Evolutionary conservation across 2,797 vertebrate species (phyloP).

Genomic region (Pseudochaenichthys georgianus): DNA sequence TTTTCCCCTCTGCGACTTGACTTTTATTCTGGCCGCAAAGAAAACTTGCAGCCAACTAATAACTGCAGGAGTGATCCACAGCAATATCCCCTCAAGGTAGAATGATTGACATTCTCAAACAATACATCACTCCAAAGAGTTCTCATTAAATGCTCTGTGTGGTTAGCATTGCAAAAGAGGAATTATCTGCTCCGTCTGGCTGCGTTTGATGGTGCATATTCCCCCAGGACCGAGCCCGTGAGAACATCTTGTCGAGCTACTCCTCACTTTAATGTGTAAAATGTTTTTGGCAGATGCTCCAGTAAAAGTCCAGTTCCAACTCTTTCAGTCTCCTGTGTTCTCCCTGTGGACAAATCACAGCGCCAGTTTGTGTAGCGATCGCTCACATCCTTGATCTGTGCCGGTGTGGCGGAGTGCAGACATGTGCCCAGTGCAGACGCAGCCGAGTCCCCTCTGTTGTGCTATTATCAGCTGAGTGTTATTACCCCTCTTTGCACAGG

Average conservation of each 20-base stretch:
- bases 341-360: slow-evolving; percentile 71
- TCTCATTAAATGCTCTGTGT: slow-evolving; percentile 56
- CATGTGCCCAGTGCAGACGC: slow-evolving; percentile 78
- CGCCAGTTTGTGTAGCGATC: slow-evolving; percentile 45
- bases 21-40: slow-evolving; percentile 41
- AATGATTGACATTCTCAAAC: slow-evolving; percentile 63
- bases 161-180: slow-evolving; percentile 56
- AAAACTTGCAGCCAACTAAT: slow-evolving; percentile 35
- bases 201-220: slow-evolving; percentile 57
- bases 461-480: slow-evolving; percentile 91
- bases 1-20: slow-evolving; percentile 47
- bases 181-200: slow-evolving; percentile 55
- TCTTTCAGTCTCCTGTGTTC: slow-evolving; percentile 31
- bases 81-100: slow-evolving; percentile 43
- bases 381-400: slow-evolving; percentile 84
- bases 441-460: slow-evolving; percentile 84
- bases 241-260: slow-evolving; percentile 72
- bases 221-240: slow-evolving; percentile 49
- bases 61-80: slow-evolving; percentile 21
- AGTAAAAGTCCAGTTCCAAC: slow-evolving; percentile 65
- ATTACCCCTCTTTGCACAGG: slow-evolving; percentile 92
- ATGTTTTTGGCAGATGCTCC: slow-evolving; percentile 75
- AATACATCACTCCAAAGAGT: slow-evolving; percentile 54
- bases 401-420: slow-evolving; percentile 66
- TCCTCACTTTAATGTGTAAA: slow-evolving; percentile 83